Evolutionary conservation across 1,140 invertebrate genomes (phyloP).

Genomic region (Cyphomyrmex costatus): DNA sequence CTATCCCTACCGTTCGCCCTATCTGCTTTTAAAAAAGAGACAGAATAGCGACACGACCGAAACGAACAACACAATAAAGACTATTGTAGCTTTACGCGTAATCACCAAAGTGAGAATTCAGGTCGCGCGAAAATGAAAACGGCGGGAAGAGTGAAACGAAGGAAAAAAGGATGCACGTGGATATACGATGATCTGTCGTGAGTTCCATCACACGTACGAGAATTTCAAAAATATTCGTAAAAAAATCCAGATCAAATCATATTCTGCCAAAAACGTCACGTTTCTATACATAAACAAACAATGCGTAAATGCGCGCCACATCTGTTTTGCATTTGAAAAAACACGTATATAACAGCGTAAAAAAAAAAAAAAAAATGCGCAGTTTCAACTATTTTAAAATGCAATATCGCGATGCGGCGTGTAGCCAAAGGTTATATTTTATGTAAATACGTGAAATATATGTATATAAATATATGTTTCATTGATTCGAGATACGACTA

Average conservation of each 20-base stretch:
- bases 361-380: not conserved
- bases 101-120: conserved; percentile 71
- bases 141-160: not conserved
- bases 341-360: not conserved
- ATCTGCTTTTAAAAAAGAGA: conserved; percentile 12
- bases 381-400: not conserved
- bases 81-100: conserved; percentile 76
- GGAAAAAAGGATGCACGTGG: conserved; percentile 49
- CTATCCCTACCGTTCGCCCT: not conserved
- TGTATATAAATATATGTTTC: not conserved
- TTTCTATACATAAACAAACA: conserved; percentile 13
- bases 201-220: not conserved
- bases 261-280: not conserved
- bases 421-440: not conserved
- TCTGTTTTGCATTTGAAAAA: conserved; percentile 8
- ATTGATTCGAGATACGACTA: not conserved
- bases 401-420: not conserved
- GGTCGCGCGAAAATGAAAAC: conserved; percentile 15
- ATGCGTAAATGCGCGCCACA: not conserved
- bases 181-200: not conserved
- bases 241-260: conserved; percentile 12
- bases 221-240: conserved; percentile 17
- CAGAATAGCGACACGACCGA: conserved; percentile 46
- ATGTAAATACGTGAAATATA: not conserved
- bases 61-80: conserved; percentile 76